These are phyloP conservation scores for Orchesellides sinensis DNA, from an alignment of 2,888 invertebrate species.

Conservation along the genomic window DNA sequence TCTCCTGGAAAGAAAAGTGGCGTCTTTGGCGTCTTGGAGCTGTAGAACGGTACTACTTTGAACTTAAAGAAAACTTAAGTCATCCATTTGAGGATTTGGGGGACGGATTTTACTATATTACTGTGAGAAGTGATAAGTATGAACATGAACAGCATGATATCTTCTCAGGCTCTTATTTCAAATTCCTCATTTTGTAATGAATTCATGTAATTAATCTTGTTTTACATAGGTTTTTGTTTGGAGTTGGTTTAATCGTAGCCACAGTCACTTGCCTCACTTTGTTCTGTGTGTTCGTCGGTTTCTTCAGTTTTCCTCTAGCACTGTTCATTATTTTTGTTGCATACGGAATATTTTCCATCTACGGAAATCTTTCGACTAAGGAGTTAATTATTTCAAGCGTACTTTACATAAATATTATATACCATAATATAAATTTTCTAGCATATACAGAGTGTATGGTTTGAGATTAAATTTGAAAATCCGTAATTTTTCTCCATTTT, in stretches of 20 bases:
- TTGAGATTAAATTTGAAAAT: no score
- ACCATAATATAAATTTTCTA: not conserved
- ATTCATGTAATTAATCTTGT: not conserved
- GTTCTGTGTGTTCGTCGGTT: conserved; percentile 38
- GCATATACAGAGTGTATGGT: not conserved
- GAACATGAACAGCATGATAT: not conserved
- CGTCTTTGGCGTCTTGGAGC: conserved; percentile 47
- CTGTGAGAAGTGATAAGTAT: conserved; percentile 57
- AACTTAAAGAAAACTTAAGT: conserved; percentile 42
- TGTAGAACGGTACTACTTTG: conserved; percentile 54
- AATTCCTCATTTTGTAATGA: not conserved
- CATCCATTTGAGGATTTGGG: conserved; percentile 66
- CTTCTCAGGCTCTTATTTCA: not conserved
- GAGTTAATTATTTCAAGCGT: conserved; percentile 54
- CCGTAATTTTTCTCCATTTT: no score
- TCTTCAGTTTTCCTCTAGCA: conserved; percentile 46
- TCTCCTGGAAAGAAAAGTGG: conserved; percentile 37
- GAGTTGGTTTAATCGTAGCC: conserved; percentile 35
- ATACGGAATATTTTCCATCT: conserved; percentile 42
- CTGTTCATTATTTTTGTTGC: conserved; percentile 13
- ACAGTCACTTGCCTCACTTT: conserved; percentile 35
- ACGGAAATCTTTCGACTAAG: conserved; percentile 53
- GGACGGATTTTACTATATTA: conserved; percentile 58
- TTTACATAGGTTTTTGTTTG: conserved; percentile 36
- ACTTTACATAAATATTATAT: not conserved